Conservation (phyloP, 2,113 vertebrate genomes). For the Dasypus novemcinctus region DNA sequence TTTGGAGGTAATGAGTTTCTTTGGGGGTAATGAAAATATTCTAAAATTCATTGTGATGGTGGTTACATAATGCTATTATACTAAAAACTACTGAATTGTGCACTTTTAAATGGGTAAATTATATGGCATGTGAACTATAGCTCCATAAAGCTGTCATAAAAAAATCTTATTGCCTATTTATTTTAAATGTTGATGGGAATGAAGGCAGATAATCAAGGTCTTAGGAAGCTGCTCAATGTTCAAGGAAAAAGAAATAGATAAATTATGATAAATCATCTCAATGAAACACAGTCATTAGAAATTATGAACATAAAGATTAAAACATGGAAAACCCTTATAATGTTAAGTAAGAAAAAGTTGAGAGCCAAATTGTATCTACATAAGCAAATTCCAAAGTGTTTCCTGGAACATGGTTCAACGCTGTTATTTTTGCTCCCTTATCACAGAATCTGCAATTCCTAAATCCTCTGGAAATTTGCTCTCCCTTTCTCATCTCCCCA, state of each 20-base stretch:
- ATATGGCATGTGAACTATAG: neutral
- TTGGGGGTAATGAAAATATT: neutral
- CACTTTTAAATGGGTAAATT: neutral
- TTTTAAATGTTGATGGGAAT: neutral
- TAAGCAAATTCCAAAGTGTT: neutral
- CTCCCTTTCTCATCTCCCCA: neutral
- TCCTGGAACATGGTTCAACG: neutral
- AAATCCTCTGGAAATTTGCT: neutral
- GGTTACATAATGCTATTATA: neutral
- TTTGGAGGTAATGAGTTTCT: neutral
- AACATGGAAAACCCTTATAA: neutral
- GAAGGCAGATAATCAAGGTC: neutral
- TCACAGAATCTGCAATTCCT: neutral
- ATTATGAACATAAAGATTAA: neutral
- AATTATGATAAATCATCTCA: neutral
- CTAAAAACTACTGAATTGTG: neutral
- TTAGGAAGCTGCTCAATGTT: neutral
- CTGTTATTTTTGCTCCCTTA: neutral
- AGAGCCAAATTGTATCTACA: neutral
- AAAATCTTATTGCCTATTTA: neutral
- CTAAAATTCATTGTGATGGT: neutral
- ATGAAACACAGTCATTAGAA: neutral
- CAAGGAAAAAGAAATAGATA: neutral
- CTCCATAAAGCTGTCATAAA: neutral
- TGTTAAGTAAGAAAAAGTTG: neutral